Conservation (phyloP, 2,888 invertebrate species). For the Notodonta dromedarius region DNA sequence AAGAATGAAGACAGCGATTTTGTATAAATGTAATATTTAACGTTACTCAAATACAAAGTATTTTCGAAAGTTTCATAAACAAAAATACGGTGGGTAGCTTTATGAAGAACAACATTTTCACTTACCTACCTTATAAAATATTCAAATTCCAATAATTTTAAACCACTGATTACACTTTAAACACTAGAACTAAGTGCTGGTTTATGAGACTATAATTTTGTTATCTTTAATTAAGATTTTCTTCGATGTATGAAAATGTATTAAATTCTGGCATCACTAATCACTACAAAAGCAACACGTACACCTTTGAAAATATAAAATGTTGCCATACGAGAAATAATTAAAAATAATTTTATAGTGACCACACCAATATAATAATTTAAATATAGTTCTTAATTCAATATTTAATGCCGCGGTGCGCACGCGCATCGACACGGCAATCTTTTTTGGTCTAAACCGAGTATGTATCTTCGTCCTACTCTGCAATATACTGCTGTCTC, state of each 20-base stretch:
- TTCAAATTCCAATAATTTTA: slow-evolving; percentile 22
- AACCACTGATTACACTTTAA: slow-evolving; percentile 20
- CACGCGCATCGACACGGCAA: slow-evolving; percentile 57
- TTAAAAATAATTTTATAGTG: slow-evolving; percentile 34
- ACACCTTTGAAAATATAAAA: slow-evolving; percentile 35
- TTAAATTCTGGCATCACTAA: slow-evolving; percentile 47
- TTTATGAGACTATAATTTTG: no score
- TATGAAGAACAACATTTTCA: background rate
- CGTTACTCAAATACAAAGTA: no score
- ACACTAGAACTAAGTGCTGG: background rate
- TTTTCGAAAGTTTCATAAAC: background rate
- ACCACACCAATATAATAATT: slow-evolving; percentile 36
- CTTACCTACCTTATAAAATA: slow-evolving; percentile 30
- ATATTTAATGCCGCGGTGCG: slow-evolving; percentile 44
- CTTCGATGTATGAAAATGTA: slow-evolving; percentile 20
- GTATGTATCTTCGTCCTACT: slow-evolving; percentile 46
- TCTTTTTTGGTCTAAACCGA: slow-evolving; percentile 62
- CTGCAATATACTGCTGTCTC: slow-evolving; percentile 47
- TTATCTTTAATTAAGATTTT: slow-evolving; percentile 16
- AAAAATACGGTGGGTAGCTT: background rate
- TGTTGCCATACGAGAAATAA: slow-evolving; percentile 51
- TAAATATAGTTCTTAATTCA: slow-evolving; percentile 26
- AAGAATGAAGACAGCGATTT: no score
- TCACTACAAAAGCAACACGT: slow-evolving; percentile 55
- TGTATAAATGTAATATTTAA: no score